These are phyloP conservation scores for Tiliacea citrago DNA, from an alignment of 2,888 invertebrate genomes.

Conservation along the genomic window DNA sequence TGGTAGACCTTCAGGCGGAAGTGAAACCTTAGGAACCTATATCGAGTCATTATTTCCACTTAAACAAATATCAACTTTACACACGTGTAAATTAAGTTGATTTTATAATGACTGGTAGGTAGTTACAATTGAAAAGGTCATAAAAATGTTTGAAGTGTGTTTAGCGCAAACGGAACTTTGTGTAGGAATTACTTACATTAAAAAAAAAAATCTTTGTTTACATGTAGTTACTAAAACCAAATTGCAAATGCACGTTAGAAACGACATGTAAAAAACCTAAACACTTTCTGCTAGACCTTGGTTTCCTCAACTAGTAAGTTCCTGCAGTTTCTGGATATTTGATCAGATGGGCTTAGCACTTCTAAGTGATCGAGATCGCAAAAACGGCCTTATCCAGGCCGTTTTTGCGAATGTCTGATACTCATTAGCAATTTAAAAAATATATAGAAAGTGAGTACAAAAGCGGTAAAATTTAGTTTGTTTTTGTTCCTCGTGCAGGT, in stretches of 20 bases:
- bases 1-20: too few species aligned
- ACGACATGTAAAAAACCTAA: background rate
- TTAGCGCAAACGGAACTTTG: background rate
- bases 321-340: constrained; percentile 32
- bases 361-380: constrained; percentile 50
- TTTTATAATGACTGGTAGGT: background rate
- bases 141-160: background rate
- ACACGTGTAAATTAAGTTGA: background rate
- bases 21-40: background rate
- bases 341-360: constrained; percentile 50
- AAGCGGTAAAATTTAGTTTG: background rate
- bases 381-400: too few species aligned
- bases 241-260: background rate
- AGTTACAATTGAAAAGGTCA: background rate
- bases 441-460: too few species aligned
- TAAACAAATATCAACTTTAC: background rate
- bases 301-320: constrained; percentile 15
- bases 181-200: too few species aligned
- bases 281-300: constrained; percentile 22
- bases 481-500: background rate
- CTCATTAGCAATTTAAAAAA: background rate
- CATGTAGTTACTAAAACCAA: too few species aligned
- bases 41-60: background rate
- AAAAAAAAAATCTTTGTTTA: too few species aligned
- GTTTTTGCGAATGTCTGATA: background rate